Evolutionary conservation across 2,113 vertebrate species (phyloP).

Genomic region (Eulacestoma nigropectus): DNA sequence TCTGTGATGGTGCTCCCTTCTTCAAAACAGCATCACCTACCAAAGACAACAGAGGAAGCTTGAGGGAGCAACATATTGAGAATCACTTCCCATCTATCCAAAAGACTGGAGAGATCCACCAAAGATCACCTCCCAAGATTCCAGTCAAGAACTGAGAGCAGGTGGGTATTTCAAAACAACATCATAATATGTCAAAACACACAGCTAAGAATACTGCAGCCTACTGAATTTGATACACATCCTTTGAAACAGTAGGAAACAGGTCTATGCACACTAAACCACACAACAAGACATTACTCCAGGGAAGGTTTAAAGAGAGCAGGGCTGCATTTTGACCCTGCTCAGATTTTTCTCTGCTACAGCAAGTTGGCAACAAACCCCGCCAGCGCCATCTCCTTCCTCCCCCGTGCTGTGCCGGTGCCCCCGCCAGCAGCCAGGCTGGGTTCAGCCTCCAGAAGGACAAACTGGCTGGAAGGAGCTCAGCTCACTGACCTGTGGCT

Average conservation of each 20-base stretch:
- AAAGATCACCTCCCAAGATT: background rate
- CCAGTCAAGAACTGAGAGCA: background rate
- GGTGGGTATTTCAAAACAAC: background rate
- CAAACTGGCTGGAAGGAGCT: background rate
- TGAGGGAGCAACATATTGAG: background rate
- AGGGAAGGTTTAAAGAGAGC: background rate
- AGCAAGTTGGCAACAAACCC: background rate
- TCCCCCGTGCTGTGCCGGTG: fast-evolving
- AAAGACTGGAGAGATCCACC: too few relatives aligned
- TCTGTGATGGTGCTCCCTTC: background rate
- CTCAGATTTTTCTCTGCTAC: background rate
- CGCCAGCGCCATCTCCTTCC: fast-evolving
- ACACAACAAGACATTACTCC: background rate
- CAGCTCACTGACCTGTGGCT: background rate
- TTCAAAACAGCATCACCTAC: background rate
- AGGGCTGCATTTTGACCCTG: background rate
- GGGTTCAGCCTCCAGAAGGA: background rate
- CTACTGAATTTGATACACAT: background rate
- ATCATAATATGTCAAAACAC: background rate
- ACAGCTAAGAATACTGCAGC: background rate
- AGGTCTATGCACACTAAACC: background rate
- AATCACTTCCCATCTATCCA: background rate
- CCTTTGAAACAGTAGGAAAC: background rate
- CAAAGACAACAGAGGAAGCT: background rate
- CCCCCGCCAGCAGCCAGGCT: fast-evolving